Conservation (phyloP, 2,113 vertebrate species). For the Coracopsis vasa region DNA sequence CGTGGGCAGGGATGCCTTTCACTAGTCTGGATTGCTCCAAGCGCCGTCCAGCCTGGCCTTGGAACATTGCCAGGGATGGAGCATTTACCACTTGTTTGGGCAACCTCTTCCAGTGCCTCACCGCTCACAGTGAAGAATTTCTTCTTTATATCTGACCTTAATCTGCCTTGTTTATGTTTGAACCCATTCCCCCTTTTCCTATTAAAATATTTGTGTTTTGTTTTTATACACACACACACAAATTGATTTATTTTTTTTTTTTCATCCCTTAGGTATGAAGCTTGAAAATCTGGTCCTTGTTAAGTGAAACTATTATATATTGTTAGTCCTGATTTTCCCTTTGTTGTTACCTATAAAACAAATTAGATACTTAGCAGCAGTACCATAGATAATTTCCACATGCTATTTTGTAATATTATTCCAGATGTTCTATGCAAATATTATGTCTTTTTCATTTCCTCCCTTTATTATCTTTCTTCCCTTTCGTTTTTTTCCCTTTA, state of each 20-base stretch:
- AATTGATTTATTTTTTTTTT: background rate
- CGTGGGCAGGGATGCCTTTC: background rate
- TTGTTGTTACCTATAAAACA: background rate
- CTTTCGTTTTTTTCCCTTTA: background rate
- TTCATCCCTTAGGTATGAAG: background rate
- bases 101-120: background rate
- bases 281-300: background rate
- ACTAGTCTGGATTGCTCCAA: background rate
- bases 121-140: background rate
- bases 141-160: background rate
- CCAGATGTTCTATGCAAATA: background rate
- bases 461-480: background rate
- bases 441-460: background rate
- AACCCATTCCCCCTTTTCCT: background rate
- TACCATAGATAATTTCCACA: background rate
- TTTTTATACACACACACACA: background rate
- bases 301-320: background rate
- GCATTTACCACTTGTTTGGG: background rate
- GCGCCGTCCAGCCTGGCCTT: background rate
- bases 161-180: background rate
- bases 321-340: background rate
- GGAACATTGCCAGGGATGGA: background rate
- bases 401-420: background rate
- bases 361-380: background rate
- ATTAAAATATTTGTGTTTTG: background rate